Evolutionary conservation across 2,113 vertebrate species (phyloP).

Genomic region (Chamaea fasciata): DNA sequence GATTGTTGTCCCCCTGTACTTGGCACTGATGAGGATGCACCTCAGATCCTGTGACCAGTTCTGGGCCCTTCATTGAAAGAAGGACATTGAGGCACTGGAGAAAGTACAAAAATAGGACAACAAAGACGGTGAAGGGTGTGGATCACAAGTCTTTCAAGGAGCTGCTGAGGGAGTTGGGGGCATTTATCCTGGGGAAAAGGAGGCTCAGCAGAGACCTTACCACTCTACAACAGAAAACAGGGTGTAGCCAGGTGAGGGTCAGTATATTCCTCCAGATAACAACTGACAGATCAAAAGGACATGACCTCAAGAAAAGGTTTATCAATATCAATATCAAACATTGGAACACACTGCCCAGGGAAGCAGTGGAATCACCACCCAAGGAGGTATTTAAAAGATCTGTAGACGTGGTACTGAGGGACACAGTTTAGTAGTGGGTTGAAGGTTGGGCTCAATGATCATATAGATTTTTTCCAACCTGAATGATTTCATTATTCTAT

Average conservation of each 20-base stretch:
- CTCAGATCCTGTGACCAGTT: not conserved
- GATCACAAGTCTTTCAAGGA: not conserved
- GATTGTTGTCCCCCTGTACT: not conserved
- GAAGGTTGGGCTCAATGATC: not conserved
- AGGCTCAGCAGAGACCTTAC: not conserved
- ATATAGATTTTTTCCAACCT: not conserved
- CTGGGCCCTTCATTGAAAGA: not conserved
- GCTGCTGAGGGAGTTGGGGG: not conserved
- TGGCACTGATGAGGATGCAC: accelerated
- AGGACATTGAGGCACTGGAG: not conserved
- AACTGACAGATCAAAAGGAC: not conserved
- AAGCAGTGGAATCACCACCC: accelerated
- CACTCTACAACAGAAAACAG: not conserved
- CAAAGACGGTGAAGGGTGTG: not conserved
- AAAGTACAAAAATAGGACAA: not conserved
- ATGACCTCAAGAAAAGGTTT: not conserved
- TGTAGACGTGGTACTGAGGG: not conserved
- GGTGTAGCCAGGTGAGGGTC: not conserved
- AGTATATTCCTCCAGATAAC: not conserved
- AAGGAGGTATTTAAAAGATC: not conserved
- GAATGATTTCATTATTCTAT: not conserved
- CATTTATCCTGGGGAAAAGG: not conserved
- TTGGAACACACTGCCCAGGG: not conserved
- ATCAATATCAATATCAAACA: not conserved
- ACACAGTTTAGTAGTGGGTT: not conserved